Conservation (phyloP, 2,113 vertebrate genomes). For the Tretioscincus oriximinensis region DNA sequence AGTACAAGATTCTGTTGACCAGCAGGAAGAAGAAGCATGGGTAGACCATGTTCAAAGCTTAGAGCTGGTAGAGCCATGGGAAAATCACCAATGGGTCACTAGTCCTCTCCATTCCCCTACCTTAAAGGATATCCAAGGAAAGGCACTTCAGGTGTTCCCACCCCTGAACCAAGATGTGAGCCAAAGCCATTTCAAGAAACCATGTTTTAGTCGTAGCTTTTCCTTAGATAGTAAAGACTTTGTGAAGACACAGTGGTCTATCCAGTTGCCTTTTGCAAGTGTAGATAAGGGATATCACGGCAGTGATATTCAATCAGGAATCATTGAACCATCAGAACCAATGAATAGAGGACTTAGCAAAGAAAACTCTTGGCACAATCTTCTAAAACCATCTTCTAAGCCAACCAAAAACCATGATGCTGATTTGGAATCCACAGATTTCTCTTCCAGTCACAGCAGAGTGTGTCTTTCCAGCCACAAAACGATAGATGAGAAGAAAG, state of each 20-base stretch:
- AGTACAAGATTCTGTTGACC: conserved; percentile 70
- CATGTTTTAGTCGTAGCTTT: conserved; percentile 77
- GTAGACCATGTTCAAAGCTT: conserved; percentile 78
- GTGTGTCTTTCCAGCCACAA: conserved; percentile 5
- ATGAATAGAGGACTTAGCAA: conserved; percentile 22
- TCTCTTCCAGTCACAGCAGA: conserved; percentile 36
- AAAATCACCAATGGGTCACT: conserved; percentile 95
- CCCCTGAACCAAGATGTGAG: conserved; percentile 54
- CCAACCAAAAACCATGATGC: conserved; percentile 40
- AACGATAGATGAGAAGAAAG: conserved; percentile 37
- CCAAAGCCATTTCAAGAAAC: conserved; percentile 62
- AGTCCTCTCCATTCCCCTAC: conserved; percentile 94
- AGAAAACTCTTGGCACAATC: conserved; percentile 45
- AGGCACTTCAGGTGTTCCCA: conserved; percentile 50
- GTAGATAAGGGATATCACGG: conserved; percentile 47
- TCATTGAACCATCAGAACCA: conserved; percentile 15
- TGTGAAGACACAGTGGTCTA: conserved; percentile 66
- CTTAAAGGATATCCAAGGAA: conserved; percentile 78
- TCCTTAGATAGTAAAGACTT: conserved; percentile 77
- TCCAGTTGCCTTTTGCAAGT: conserved; percentile 58
- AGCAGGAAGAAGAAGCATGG: conserved; percentile 80
- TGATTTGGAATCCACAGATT: neutral
- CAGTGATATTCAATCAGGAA: conserved; percentile 38
- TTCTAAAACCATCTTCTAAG: conserved; percentile 49
- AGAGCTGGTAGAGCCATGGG: conserved; percentile 92